Evolutionary conservation across 2,888 invertebrate genomes (phyloP).

Genomic region (Drosophila dives): DNA sequence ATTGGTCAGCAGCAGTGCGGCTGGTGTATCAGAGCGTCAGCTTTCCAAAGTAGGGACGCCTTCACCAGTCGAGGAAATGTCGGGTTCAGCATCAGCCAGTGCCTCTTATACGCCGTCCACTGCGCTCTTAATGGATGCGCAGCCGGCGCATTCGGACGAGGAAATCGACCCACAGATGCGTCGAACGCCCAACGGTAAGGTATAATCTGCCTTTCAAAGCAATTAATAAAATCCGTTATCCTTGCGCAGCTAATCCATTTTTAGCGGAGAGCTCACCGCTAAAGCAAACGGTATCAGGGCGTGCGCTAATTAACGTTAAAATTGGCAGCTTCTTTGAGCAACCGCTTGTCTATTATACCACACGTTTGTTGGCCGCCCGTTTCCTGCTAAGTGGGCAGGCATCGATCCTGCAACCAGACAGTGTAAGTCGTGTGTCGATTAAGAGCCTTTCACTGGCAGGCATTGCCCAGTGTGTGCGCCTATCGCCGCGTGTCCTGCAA

Average conservation of each 20-base stretch:
- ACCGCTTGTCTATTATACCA: constrained; percentile 82
- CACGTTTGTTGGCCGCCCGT: constrained; percentile 82
- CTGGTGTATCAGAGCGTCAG: constrained; percentile 66
- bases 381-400: constrained; percentile 83
- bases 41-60: constrained; percentile 65
- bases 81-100: constrained; percentile 62
- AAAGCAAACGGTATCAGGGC: constrained; percentile 60
- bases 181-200: constrained; percentile 71
- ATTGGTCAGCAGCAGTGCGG: constrained; percentile 77
- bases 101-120: constrained; percentile 81
- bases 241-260: constrained; percentile 77
- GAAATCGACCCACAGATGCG: constrained; percentile 52
- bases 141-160: constrained; percentile 30
- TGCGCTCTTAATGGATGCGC: constrained; percentile 76
- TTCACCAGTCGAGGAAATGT: constrained; percentile 68
- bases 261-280: constrained; percentile 69
- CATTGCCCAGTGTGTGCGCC: constrained; percentile 89
- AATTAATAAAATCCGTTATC: constrained; percentile 60
- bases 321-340: constrained; percentile 84
- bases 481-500: constrained; percentile 91
- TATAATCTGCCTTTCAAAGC: constrained; percentile 12
- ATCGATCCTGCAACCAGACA: constrained; percentile 89
- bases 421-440: constrained; percentile 93
- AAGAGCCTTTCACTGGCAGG: constrained; percentile 94
- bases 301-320: constrained; percentile 70